A percentile compares a stretch with the other conserved stretches of the same genome.
phyloP scores from a whole-genome alignment of 2,113 vertebrate species.

The Progne subis region DNA sequence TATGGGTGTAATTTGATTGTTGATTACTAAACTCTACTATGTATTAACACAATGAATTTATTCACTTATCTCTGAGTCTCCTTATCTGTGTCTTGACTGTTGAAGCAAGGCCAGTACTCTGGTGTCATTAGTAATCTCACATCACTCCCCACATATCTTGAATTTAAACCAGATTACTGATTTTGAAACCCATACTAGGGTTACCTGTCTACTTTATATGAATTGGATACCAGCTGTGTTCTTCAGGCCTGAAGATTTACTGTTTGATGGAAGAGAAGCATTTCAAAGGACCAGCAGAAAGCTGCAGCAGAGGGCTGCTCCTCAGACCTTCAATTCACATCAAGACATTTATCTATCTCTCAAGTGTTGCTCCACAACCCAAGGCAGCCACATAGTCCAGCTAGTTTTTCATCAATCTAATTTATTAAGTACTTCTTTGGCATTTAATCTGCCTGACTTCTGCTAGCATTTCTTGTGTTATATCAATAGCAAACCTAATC shows the following conservation, averaged over 20 bases:
- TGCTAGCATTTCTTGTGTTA: background rate
- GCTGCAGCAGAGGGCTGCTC: background rate
- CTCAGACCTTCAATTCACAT: background rate
- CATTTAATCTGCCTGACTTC: background rate
- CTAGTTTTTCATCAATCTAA: background rate
- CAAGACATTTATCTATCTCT: background rate
- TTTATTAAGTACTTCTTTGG: background rate
- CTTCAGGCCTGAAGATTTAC: background rate
- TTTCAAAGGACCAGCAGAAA: background rate
- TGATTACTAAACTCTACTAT: slow-evolving; percentile 55
- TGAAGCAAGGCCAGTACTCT: slow-evolving; percentile 74
- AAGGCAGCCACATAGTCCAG: background rate
- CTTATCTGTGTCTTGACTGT: slow-evolving; percentile 49
- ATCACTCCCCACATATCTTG: background rate
- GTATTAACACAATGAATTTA: slow-evolving; percentile 60
- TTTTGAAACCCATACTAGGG: background rate
- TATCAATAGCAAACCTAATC: background rate
- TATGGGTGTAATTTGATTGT: slow-evolving; percentile 35
- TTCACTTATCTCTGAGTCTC: slow-evolving; percentile 49
- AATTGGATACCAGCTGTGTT: background rate
- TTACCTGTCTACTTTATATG: background rate
- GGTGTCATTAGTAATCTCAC: slow-evolving; percentile 29
- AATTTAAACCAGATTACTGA: background rate
- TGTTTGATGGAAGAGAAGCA: background rate
- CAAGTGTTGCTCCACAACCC: background rate